Evolutionary conservation across 2,888 invertebrate species (phyloP).

Genomic region (Cephonodes hylas): DNA sequence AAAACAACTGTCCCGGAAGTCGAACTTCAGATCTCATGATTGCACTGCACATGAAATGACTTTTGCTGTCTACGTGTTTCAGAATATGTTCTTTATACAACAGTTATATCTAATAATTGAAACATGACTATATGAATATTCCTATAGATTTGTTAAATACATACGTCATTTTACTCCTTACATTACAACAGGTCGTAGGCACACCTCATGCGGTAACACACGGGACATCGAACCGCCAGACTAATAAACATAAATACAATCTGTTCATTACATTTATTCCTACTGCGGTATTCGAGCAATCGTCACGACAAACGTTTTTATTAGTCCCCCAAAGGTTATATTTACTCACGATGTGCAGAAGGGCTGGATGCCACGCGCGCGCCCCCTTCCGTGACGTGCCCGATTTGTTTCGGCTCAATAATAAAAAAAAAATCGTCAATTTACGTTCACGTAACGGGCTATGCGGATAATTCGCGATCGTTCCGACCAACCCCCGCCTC

Average conservation of each 20-base stretch:
- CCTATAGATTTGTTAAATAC: too few relatives aligned
- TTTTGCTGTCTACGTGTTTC: too few relatives aligned
- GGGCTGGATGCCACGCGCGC: conserved; percentile 1
- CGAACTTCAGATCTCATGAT: too few relatives aligned
- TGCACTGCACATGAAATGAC: too few relatives aligned
- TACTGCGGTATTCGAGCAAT: neutral
- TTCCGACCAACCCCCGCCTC: conserved; percentile 19
- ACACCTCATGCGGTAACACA: too few relatives aligned
- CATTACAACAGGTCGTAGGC: too few relatives aligned
- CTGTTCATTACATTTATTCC: neutral
- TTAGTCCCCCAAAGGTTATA: neutral
- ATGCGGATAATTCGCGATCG: conserved; percentile 61
- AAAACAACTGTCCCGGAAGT: too few relatives aligned
- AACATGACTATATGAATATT: too few relatives aligned
- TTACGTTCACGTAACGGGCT: conserved; percentile 57
- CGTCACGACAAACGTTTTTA: neutral
- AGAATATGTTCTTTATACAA: too few relatives aligned
- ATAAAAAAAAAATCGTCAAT: conserved; percentile 49
- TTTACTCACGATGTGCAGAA: neutral
- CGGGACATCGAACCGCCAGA: neutral
- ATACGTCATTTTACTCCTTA: too few relatives aligned
- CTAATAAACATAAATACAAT: neutral
- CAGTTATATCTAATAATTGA: too few relatives aligned
- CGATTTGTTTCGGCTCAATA: conserved; percentile 63
- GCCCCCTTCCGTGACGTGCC: conserved; percentile 55